Percentiles rank a stretch among this genome's conserved stretches.
Conservation (phyloP, 2,797 vertebrate species). For the Pangasius djambal region DNA sequence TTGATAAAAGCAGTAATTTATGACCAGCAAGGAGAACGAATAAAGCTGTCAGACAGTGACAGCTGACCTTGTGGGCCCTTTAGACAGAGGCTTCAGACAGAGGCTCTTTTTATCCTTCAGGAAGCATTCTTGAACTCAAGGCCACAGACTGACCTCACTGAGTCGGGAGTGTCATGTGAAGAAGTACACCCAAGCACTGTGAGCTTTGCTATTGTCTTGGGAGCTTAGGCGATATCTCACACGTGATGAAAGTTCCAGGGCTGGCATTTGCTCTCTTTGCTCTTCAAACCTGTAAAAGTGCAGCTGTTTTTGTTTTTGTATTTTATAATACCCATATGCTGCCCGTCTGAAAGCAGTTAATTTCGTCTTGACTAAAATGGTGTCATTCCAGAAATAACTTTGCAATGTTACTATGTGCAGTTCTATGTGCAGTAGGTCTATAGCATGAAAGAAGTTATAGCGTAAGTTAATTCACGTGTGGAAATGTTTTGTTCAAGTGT, state of each 20-base stretch:
- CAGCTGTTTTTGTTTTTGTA: conserved; percentile 29
- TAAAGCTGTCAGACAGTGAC: conserved; percentile 78
- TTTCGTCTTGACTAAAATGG: conserved; percentile 23
- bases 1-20: conserved; percentile 73
- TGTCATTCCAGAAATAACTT: conserved; percentile 34
- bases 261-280: conserved; percentile 35
- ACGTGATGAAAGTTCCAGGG: conserved; percentile 38
- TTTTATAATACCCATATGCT: conserved; percentile 37
- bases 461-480: not conserved
- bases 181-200: conserved; percentile 29
- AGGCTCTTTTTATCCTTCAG: conserved; percentile 55
- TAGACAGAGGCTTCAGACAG: conserved; percentile 60
- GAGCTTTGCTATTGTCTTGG: conserved; percentile 34
- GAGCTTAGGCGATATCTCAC: conserved; percentile 38
- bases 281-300: conserved; percentile 40
- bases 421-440: not conserved
- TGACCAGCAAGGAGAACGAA: conserved; percentile 62
- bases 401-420: conserved; percentile 20
- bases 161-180: conserved; percentile 53
- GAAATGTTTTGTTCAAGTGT: conserved; percentile 24
- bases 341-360: conserved; percentile 40
- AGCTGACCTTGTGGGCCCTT: conserved; percentile 72
- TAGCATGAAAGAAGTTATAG: not conserved
- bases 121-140: conserved; percentile 47
- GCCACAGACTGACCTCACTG: conserved; percentile 40